Evolutionary conservation across 2,888 invertebrate species (phyloP), one percentile per base, ranked within the genome.

Genomic region (Nemotelus nigrinus): DNA sequence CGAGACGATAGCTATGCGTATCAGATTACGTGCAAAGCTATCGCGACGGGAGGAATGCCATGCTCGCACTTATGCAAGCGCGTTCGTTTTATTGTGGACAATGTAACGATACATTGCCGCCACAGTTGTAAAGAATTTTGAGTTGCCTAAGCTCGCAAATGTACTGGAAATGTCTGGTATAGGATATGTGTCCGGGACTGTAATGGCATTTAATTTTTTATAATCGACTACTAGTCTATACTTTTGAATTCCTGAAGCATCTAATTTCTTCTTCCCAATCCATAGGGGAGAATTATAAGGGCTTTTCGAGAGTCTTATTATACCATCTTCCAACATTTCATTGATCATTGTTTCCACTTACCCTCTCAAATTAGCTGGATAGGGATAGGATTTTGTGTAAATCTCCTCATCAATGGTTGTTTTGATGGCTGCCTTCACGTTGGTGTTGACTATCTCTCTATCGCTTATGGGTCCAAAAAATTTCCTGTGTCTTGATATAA

Each of bases 361-460:
- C 0, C 63, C 63, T 25, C 77, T 60, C 39, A 81, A 58, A 57
- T 75, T 50, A 0, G 48, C 53, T 1, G 78, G 77, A 55, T 80
- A 80, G 5, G 77, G 78, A n/a, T 81, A 81, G 6, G 71, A 55
- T 58, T 80, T 78, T 0, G 70, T 77, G 41, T 79, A 79, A 3
- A 81, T 67, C 6, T 79, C 76, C 43, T 80, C 79, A 3, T 74
- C 63, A 0, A 77, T 80, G 0, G 60, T 74, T 2, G 79, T 81
- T 58, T 50, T 25, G 25, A 25, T 25, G 0, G 25, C 25, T 25
- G 25, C 25, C 25, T 25, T 25, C 25, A 25, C 25, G 2, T 10
- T 44, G 0, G 79, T 80, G 7, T 76, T 67, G 25, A 79, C 74
- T 0, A 60, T 44, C 45, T 67, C 76, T 4, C 48, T 71, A 39